Conservation (phyloP, 2,113 vertebrate genomes). For the Nothoprocta pentlandii region DNA sequence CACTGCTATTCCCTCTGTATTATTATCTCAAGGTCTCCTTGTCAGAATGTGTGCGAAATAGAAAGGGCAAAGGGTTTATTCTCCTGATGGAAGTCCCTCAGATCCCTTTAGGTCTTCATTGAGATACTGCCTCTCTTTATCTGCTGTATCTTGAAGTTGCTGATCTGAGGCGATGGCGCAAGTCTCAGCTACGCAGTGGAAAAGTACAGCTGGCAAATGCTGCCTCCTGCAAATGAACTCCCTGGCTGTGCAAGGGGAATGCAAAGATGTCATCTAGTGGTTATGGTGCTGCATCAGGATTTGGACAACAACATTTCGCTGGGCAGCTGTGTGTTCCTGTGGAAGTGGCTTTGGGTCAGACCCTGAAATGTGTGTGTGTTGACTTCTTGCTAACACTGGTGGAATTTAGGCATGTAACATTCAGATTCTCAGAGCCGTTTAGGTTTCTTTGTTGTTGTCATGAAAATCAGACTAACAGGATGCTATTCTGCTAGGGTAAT, state of each 20-base stretch:
- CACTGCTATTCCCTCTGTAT: fast-evolving
- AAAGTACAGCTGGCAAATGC: background rate
- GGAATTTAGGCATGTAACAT: background rate
- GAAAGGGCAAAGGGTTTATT: constrained; percentile 7
- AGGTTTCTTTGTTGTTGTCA: background rate
- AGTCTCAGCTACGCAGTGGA: background rate
- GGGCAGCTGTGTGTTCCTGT: background rate
- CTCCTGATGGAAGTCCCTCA: background rate
- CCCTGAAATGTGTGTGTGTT: background rate
- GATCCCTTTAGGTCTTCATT: background rate
- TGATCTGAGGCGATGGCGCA: background rate
- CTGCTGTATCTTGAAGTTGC: background rate
- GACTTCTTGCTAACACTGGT: background rate
- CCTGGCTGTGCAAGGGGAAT: background rate
- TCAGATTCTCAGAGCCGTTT: background rate
- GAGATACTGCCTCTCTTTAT: background rate
- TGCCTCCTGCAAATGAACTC: background rate
- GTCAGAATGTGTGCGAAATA: background rate
- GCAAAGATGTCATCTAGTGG: background rate
- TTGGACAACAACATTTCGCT: background rate
- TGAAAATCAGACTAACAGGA: background rate
- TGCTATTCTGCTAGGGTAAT: background rate
- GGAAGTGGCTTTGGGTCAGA: background rate
- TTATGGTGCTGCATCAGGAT: background rate
- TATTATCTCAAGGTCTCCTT: background rate